Evolutionary conservation across 2,113 vertebrate species (phyloP).

Genomic region (Forbesichthys papilliferus): DNA sequence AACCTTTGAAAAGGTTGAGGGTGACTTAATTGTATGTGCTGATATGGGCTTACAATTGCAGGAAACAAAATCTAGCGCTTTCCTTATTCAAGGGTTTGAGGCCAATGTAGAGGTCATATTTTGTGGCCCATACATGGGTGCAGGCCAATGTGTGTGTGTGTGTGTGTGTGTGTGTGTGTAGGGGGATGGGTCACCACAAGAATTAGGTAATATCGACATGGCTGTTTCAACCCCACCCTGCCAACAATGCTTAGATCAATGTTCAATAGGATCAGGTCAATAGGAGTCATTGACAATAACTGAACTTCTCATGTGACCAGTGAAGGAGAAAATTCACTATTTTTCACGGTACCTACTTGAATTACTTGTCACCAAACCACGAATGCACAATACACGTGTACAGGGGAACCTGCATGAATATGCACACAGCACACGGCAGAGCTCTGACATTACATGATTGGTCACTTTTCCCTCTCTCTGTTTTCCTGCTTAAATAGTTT

Average conservation of each 20-base stretch:
- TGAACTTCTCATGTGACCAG: constrained; percentile 68
- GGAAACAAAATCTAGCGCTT: constrained; percentile 26
- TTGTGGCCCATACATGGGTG: constrained; percentile 33
- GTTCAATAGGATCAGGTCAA: constrained; percentile 49
- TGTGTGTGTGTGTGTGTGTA: constrained; percentile 9
- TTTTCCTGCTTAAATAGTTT: constrained; percentile 76
- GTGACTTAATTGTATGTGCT: neutral
- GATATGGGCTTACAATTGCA: constrained; percentile 7
- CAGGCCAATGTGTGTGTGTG: constrained; percentile 10
- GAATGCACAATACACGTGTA: neutral
- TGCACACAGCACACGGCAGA: neutral
- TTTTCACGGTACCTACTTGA: constrained; percentile 30
- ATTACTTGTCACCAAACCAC: constrained; percentile 19
- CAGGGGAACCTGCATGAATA: neutral
- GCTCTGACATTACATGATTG: constrained; percentile 69
- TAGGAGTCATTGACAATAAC: constrained; percentile 71
- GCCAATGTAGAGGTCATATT: constrained; percentile 58
- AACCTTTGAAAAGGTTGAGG: neutral
- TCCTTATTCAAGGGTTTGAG: constrained; percentile 39
- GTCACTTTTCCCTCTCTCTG: constrained; percentile 70
- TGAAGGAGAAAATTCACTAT: constrained; percentile 62
- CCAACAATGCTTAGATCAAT: constrained; percentile 65
- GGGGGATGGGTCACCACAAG: constrained; percentile 49
- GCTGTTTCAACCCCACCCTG: constrained; percentile 56
- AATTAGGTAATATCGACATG: constrained; percentile 71